Percentiles rank a stretch among this genome's conserved stretches.
Conservation (phyloP, 2,888 invertebrate species). For the Leptopilina drosophilae region DNA sequence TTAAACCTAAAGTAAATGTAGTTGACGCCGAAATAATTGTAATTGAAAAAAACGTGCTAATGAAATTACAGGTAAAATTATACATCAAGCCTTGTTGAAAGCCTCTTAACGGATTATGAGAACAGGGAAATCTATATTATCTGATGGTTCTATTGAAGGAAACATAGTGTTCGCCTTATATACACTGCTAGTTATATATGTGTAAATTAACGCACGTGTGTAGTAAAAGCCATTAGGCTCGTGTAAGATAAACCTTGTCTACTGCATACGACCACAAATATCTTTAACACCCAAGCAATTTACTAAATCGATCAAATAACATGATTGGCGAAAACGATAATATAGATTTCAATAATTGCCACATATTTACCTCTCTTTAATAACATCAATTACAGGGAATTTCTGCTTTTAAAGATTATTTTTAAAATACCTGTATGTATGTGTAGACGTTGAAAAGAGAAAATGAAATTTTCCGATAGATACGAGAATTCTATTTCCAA, state of each 20-base stretch:
- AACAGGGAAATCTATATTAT: conserved; percentile 6
- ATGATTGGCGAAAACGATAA: neutral
- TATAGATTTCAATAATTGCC: neutral
- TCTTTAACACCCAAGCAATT: neutral
- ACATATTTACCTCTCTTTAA: neutral
- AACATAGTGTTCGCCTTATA: neutral
- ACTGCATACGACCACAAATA: neutral
- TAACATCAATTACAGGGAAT: neutral
- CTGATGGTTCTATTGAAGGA: conserved; percentile 7
- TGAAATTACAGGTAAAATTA: neutral
- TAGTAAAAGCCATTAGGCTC: conserved; percentile 8
- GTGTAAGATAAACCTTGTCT: conserved; percentile 10
- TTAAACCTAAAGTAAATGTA: too few relatives aligned
- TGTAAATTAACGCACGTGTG: neutral
- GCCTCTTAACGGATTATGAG: conserved; percentile 17
- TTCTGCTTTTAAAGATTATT: too few relatives aligned
- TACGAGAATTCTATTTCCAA: neutral
- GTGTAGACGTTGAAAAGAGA: too few relatives aligned
- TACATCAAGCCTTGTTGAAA: conserved; percentile 1
- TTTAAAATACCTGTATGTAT: too few relatives aligned
- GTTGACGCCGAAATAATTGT: too few relatives aligned
- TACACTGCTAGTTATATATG: conserved; percentile 1
- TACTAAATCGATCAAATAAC: conserved; percentile 20
- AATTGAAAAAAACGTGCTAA: too few relatives aligned
- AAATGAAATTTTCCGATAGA: too few relatives aligned